Percentiles rank a stretch among this genome's conserved stretches.
Evolutionary conservation across 2,888 invertebrate species (phyloP).

Genomic region (Drosophila recens): DNA sequence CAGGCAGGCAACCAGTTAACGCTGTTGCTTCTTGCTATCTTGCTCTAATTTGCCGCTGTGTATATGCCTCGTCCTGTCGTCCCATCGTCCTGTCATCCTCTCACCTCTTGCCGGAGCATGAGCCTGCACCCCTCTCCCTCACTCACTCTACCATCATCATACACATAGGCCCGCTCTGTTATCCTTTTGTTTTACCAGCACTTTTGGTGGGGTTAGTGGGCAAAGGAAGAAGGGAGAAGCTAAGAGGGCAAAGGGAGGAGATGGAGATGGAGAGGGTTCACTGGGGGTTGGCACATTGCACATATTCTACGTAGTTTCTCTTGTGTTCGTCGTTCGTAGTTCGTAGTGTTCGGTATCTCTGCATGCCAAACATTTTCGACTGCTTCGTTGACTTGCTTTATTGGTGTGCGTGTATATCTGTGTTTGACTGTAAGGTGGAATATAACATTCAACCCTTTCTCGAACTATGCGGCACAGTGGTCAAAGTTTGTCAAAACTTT

Average conservation of each 20-base stretch:
- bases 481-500: neutral
- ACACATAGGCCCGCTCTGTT: conserved; percentile 20
- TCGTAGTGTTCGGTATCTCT: conserved; percentile 65
- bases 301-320: conserved; percentile 47
- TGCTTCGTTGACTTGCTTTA: conserved; percentile 32
- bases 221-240: neutral
- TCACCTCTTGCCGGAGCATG: conserved; percentile 5
- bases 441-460: conserved; percentile 62
- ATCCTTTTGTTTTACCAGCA: conserved; percentile 58
- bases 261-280: conserved; percentile 11
- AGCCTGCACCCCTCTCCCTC: conserved; percentile 27
- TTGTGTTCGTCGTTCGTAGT: conserved; percentile 47
- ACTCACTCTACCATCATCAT: conserved; percentile 11
- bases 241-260: neutral
- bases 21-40: conserved; percentile 47
- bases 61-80: conserved; percentile 8
- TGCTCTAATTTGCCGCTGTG: conserved; percentile 68
- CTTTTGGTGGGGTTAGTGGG: neutral
- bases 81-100: conserved; percentile 10
- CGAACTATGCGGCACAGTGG: conserved; percentile 48
- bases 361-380: conserved; percentile 70
- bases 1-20: conserved; percentile 29
- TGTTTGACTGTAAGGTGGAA: conserved; percentile 22
- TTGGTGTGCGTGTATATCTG: conserved; percentile 3
- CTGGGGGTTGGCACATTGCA: conserved; percentile 56